Conservation (phyloP, 2,797 vertebrate species). For the Ptychadena robeensis region DNA sequence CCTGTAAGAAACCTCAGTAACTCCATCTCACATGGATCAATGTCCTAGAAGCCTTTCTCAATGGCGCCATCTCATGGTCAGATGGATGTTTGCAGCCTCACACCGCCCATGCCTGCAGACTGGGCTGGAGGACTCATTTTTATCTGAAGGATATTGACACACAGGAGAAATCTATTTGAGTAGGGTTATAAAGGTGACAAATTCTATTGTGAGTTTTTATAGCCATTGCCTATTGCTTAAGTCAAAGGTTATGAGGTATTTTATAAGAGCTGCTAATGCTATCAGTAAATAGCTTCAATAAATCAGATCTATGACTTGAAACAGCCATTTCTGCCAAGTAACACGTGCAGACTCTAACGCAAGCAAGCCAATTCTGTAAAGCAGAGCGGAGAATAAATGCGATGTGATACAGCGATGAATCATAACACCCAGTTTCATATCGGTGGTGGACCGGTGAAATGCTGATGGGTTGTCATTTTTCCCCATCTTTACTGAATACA, state of each 20-base stretch:
- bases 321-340: background rate
- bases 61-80: conserved; percentile 76
- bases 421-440: no score
- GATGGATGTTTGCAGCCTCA: conserved; percentile 64
- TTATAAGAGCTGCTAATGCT: background rate
- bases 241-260: background rate
- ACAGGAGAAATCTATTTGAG: background rate
- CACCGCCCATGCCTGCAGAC: background rate
- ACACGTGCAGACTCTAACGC: background rate
- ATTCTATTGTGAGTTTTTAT: background rate
- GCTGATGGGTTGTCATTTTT: no score
- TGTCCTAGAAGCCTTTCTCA: conserved; percentile 65
- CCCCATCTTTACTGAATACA: no score
- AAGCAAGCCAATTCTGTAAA: no score
- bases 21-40: conserved; percentile 5
- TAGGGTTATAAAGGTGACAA: background rate
- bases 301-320: background rate
- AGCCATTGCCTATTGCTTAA: background rate
- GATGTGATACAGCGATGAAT: no score
- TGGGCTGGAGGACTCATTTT: background rate
- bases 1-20: conserved; percentile 5
- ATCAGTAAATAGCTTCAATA: background rate
- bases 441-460: no score
- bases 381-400: no score
- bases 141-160: background rate